Conservation (phyloP, 1,140 invertebrate genomes). For the Elysia chlorotica region DNA sequence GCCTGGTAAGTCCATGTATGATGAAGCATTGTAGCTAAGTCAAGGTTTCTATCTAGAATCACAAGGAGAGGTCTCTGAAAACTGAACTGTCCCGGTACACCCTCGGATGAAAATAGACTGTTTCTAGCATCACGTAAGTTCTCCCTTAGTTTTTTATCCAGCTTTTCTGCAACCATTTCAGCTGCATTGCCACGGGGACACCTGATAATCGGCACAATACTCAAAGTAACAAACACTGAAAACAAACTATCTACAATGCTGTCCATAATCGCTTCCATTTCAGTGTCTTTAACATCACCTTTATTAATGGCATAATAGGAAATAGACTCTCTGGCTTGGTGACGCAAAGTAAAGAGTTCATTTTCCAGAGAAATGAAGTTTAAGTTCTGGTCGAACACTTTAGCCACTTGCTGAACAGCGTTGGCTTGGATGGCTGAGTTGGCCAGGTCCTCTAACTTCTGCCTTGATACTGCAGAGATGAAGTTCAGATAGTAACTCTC, state of each 20-base stretch:
- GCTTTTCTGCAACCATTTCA: conserved; percentile 95
- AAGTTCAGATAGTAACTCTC: conserved; percentile 98
- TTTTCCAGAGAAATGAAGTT: conserved; percentile 99
- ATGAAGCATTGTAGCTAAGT: conserved; percentile 96
- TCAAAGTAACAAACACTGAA: conserved; percentile 94
- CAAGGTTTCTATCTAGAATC: conserved; percentile 91
- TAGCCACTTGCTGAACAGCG: conserved; percentile 83
- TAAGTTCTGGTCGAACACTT: conserved; percentile 85
- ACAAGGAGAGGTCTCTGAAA: conserved; percentile 93
- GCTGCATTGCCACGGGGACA: conserved; percentile 95
- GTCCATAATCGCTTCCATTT: conserved; percentile 95
- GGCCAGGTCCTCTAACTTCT: conserved; percentile 95
- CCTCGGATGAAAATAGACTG: conserved; percentile 90
- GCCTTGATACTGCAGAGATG: conserved; percentile 92
- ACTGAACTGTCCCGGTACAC: conserved; percentile 75
- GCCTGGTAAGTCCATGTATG: conserved; percentile 99
- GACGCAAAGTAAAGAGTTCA: conserved; percentile 92
- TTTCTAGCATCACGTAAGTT: conserved; percentile 96
- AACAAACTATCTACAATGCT: conserved; percentile 95
- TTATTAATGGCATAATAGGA: conserved; percentile 96
- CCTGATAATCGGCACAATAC: conserved; percentile 92
- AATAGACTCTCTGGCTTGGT: conserved; percentile 87
- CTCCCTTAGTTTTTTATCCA: conserved; percentile 96
- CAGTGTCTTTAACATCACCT: conserved; percentile 91
- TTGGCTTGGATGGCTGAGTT: conserved; percentile 82